A percentile compares a stretch with the other conserved stretches of the same genome.
phyloP scores from a whole-genome alignment of 2,113 vertebrate genomes.

The Steatornis caripensis region DNA sequence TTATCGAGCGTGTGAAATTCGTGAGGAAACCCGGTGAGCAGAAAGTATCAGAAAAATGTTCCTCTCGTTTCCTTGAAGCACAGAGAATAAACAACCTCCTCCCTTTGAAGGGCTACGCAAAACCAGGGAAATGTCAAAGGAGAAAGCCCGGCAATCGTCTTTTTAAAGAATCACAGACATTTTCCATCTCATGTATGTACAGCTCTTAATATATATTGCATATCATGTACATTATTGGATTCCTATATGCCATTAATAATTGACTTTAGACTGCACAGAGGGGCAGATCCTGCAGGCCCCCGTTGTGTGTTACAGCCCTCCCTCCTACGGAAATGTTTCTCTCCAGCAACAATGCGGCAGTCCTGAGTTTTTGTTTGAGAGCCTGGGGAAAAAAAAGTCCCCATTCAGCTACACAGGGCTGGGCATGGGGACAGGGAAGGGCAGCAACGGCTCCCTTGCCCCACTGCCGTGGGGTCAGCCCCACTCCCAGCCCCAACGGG shows the following conservation, averaged over 20 bases:
- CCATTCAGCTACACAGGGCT: background rate
- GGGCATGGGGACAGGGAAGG: background rate
- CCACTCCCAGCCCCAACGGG: background rate
- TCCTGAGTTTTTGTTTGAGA: background rate
- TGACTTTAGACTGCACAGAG: background rate
- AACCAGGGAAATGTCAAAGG: background rate
- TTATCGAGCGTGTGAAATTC: constrained; percentile 20
- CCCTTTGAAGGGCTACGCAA: background rate
- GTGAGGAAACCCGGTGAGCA: constrained; percentile 16
- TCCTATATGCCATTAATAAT: background rate
- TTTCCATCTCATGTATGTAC: background rate
- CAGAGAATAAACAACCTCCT: constrained; percentile 17
- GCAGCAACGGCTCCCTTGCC: background rate
- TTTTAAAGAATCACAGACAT: background rate
- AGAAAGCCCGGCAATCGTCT: background rate
- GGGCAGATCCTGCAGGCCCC: background rate
- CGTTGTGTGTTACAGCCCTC: background rate
- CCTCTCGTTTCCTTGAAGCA: background rate
- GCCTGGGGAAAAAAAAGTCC: too few species aligned
- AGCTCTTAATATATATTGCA: background rate
- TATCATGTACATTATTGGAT: background rate
- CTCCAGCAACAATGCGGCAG: background rate
- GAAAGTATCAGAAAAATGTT: constrained; percentile 27
- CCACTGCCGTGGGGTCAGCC: background rate
- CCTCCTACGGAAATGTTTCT: background rate